A percentile compares a stretch with the other conserved stretches of the same genome.
These are phyloP conservation scores for Eulemur mongoz DNA, from an alignment of 2,797 vertebrate species.

Conservation along the genomic window DNA sequence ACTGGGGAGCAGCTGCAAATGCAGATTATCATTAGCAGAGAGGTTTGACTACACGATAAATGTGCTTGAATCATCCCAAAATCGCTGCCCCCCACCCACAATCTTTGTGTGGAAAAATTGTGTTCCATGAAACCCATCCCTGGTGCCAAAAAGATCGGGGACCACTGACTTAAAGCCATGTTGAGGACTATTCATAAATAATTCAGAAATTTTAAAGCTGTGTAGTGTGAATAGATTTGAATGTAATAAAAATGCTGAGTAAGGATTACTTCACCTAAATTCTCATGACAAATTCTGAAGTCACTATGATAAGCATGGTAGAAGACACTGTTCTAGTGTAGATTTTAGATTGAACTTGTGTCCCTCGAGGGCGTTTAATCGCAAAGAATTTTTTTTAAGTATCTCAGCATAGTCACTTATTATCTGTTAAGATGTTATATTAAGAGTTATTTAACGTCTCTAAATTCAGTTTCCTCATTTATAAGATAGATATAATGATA, in stretches of 20 bases:
- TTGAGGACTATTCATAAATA: slow-evolving; percentile 17
- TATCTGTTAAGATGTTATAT: not conserved
- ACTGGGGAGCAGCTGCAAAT: too few relatives aligned
- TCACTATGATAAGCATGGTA: slow-evolving; percentile 67
- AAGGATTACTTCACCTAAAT: slow-evolving; percentile 64
- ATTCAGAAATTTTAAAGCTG: slow-evolving; percentile 35
- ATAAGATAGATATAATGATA: not conserved
- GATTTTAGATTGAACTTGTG: slow-evolving; percentile 63
- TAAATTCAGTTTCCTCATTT: not conserved
- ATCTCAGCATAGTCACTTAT: not conserved
- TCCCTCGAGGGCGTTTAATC: not conserved
- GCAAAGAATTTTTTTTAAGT: not conserved
- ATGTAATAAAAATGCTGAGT: slow-evolving; percentile 67
- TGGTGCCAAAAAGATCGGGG: too few relatives aligned
- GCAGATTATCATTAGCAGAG: too few relatives aligned
- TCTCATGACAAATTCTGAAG: slow-evolving; percentile 71
- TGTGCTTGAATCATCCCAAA: too few relatives aligned
- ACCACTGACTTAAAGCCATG: not conserved
- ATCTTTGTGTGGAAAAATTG: too few relatives aligned
- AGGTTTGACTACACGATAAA: too few relatives aligned
- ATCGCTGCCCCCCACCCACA: too few relatives aligned
- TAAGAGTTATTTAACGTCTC: not conserved
- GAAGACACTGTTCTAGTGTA: slow-evolving; percentile 38
- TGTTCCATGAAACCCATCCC: too few relatives aligned
- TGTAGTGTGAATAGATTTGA: not conserved